These are phyloP conservation scores for Lithophane semibrunnea DNA, from an alignment of 2,888 invertebrate species.

Conservation along the genomic window DNA sequence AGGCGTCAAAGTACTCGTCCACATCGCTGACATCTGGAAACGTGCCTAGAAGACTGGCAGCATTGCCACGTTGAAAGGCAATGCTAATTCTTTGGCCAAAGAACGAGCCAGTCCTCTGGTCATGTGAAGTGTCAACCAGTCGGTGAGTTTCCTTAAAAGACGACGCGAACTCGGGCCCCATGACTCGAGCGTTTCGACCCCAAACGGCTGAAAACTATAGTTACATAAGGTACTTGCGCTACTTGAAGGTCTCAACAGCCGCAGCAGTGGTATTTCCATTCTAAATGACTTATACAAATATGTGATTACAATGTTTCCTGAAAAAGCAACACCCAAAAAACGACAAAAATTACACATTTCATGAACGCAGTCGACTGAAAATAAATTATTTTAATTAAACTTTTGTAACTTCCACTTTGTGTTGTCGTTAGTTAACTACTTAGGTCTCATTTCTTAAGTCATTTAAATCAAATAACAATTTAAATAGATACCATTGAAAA, in stretches of 20 bases:
- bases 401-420: conserved; percentile 2
- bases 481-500: neutral
- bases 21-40: neutral
- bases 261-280: no score
- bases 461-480: neutral
- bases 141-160: no score
- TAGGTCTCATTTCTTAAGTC: neutral
- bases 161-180: no score
- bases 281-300: no score
- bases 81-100: neutral
- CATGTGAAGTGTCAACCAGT: no score
- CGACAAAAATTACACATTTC: neutral
- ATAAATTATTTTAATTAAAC: neutral
- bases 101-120: no score
- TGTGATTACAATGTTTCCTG: no score
- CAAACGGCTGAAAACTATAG: no score
- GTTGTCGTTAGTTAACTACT: neutral
- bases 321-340: neutral
- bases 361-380: neutral
- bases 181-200: no score
- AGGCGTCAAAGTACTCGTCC: neutral
- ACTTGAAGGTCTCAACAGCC: no score
- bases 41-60: neutral
- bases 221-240: no score
- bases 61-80: neutral